A percentile compares a stretch with the other conserved stretches of the same genome.
Conservation (phyloP, 2,888 invertebrate species). For the Disparrhopalites patrizii region DNA sequence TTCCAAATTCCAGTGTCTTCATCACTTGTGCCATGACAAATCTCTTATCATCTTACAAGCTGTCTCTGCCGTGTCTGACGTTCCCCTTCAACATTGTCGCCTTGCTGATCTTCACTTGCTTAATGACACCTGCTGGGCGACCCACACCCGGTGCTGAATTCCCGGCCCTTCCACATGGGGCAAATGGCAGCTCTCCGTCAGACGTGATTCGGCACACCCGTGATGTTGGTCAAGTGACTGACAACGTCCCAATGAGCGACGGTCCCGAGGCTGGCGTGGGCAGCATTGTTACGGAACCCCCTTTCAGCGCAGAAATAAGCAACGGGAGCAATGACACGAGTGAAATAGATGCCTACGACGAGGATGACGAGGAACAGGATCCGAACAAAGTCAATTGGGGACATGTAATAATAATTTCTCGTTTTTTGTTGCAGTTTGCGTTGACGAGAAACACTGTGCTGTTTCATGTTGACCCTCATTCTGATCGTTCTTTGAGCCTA, state of each 20-base stretch:
- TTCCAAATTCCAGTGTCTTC: slow-evolving; percentile 50
- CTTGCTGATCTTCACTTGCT: slow-evolving; percentile 50
- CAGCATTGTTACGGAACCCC: slow-evolving; percentile 8
- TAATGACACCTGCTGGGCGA: slow-evolving; percentile 46
- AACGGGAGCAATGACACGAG: slow-evolving; percentile 24
- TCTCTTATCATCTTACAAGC: slow-evolving; percentile 50
- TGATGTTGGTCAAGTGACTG: not conserved
- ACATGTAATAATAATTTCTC: slow-evolving; percentile 49
- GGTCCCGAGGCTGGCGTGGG: slow-evolving; percentile 6
- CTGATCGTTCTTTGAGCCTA: too few relatives aligned
- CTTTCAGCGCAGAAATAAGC: slow-evolving; percentile 7
- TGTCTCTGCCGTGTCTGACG: slow-evolving; percentile 51
- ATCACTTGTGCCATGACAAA: slow-evolving; percentile 50
- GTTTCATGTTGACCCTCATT: too few relatives aligned
- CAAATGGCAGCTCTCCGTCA: not conserved
- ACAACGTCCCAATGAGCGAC: slow-evolving; percentile 3
- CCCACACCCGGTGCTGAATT: not conserved
- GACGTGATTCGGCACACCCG: slow-evolving; percentile 7
- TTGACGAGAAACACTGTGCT: too few relatives aligned
- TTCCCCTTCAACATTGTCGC: slow-evolving; percentile 53
- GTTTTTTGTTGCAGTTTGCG: not conserved
- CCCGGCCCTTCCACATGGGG: not conserved
- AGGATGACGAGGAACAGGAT: slow-evolving; percentile 19
- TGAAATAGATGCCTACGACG: slow-evolving; percentile 23
- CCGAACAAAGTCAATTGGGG: slow-evolving; percentile 50